A percentile compares a stretch with the other conserved stretches of the same genome.
Conservation (phyloP, 2,113 vertebrate genomes). For the Panthera leo region DNA sequence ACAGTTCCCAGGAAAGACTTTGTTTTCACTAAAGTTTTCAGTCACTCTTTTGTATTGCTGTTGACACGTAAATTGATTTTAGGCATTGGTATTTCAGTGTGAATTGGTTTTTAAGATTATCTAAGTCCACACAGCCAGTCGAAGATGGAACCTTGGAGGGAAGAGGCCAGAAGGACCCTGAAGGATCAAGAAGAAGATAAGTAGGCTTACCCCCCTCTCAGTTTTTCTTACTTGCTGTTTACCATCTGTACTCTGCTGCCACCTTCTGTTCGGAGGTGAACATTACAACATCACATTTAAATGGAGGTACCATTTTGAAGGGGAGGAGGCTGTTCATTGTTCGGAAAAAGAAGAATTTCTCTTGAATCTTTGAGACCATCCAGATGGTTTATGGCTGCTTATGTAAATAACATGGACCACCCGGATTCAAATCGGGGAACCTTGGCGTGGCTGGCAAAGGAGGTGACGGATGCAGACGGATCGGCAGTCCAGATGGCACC, state of each 20-base stretch:
- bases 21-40: background rate
- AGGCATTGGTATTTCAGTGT: background rate
- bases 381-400: background rate
- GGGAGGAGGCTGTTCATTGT: background rate
- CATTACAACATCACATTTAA: background rate
- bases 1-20: too few species aligned
- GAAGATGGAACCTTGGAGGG: background rate
- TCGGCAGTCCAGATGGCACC: background rate
- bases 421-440: background rate
- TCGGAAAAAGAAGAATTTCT: background rate
- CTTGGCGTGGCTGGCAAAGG: background rate
- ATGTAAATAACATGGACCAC: background rate
- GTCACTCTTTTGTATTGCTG: background rate
- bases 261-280: conserved; percentile 39
- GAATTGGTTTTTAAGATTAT: background rate
- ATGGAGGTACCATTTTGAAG: background rate
- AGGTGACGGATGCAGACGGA: background rate
- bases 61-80: background rate
- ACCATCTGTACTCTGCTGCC: conserved; percentile 43
- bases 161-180: background rate
- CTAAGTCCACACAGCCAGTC: background rate
- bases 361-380: background rate
- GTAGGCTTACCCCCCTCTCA: background rate
- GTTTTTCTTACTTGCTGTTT: background rate
- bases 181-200: background rate